phyloP scores from a whole-genome alignment of 2,888 invertebrate species.

The Eilema sororculum region DNA sequence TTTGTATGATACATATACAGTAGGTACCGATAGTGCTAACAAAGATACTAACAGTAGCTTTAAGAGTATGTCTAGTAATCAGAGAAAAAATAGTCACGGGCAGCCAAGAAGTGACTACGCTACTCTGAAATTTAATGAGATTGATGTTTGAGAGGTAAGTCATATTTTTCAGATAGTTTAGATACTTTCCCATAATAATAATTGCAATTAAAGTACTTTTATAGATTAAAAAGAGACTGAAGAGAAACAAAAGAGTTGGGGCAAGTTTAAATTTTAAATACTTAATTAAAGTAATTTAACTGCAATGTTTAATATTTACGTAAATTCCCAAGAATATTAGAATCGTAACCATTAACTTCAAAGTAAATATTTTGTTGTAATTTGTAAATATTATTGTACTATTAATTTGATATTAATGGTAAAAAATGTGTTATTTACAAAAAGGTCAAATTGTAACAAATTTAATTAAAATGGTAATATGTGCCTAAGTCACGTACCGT shows the following conservation, averaged over 20 bases:
- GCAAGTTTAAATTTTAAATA: background rate
- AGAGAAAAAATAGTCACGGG: constrained; percentile 53
- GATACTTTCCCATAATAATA: background rate
- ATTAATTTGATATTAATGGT: too few relatives aligned
- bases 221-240: background rate
- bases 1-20: constrained; percentile 84
- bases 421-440: too few relatives aligned
- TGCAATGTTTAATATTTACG: background rate
- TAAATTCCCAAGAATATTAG: background rate
- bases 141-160: constrained; percentile 85
- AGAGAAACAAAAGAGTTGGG: background rate
- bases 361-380: background rate
- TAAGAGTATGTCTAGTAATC: constrained; percentile 74
- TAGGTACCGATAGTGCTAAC: constrained; percentile 78
- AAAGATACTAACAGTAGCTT: constrained; percentile 76
- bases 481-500: constrained; percentile 56
- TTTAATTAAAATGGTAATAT: constrained; percentile 64
- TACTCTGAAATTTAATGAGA: constrained; percentile 85
- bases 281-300: background rate
- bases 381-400: background rate
- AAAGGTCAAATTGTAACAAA: too few relatives aligned
- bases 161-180: background rate
- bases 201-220: background rate
- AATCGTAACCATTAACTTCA: too few relatives aligned
- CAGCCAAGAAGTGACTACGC: constrained; percentile 82